phyloP scores from a whole-genome alignment of 2,797 vertebrate genomes.

The Erpetoichthys calabaricus region DNA sequence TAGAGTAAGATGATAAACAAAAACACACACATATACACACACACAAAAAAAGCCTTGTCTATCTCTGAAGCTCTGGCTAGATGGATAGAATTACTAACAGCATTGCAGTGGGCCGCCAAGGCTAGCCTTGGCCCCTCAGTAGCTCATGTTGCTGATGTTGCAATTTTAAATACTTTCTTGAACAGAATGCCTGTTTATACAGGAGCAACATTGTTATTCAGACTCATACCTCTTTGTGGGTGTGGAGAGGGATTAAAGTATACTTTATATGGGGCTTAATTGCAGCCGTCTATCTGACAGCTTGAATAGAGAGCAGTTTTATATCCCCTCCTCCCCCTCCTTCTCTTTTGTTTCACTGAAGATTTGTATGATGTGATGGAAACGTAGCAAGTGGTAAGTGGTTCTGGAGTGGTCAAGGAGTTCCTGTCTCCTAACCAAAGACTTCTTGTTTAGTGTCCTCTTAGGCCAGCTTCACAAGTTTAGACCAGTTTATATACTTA shows the following conservation, averaged over 20 bases:
- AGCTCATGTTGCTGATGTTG: conserved; percentile 44
- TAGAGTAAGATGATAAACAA: too few relatives aligned
- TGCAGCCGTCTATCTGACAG: conserved; percentile 52
- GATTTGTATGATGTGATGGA: conserved; percentile 38
- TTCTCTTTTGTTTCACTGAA: conserved; percentile 27
- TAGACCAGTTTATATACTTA: too few relatives aligned
- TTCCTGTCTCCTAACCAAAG: too few relatives aligned
- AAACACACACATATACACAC: too few relatives aligned
- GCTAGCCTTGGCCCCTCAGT: conserved; percentile 24
- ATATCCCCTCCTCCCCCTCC: conserved; percentile 6
- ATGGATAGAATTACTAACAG: conserved; percentile 30
- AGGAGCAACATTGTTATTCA: conserved; percentile 50
- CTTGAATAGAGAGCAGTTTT: conserved; percentile 40
- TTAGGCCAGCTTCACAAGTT: too few relatives aligned
- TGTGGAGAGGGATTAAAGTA: conserved; percentile 53
- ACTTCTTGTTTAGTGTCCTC: too few relatives aligned
- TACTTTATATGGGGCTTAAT: conserved; percentile 52
- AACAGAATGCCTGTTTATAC: conserved; percentile 51
- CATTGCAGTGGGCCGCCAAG: conserved; percentile 27
- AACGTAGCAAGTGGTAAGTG: conserved; percentile 31
- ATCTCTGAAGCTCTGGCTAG: background rate
- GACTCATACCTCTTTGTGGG: conserved; percentile 50
- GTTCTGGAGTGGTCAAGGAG: conserved; percentile 20
- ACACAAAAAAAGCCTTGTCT: too few relatives aligned
- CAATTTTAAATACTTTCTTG: conserved; percentile 36